A percentile compares a stretch with the other conserved stretches of the same genome.
These are phyloP conservation scores for Cryptocephalus moraei DNA, from an alignment of 2,888 invertebrate species.

Conservation along the genomic window DNA sequence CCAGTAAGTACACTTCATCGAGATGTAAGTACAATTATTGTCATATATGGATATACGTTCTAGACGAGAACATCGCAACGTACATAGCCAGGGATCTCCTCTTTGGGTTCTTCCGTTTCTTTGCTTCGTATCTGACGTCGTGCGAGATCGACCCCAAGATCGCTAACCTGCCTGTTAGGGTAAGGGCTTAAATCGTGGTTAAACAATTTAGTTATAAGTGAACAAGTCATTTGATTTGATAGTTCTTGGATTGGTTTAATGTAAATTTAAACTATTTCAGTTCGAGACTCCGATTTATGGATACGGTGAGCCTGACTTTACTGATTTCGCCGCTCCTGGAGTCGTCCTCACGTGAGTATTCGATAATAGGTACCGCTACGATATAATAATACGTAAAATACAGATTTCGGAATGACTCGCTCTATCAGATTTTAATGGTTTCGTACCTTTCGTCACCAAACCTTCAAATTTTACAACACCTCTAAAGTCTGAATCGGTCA, in stretches of 20 bases:
- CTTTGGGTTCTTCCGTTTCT: constrained; percentile 61
- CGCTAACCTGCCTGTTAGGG: constrained; percentile 50
- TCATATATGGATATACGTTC: constrained; percentile 14
- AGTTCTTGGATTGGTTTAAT: not conserved
- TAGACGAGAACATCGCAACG: constrained; percentile 85
- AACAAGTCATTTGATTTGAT: too few species aligned
- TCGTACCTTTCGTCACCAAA: too few species aligned
- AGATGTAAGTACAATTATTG: not conserved
- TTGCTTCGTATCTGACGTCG: constrained; percentile 48
- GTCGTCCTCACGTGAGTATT: constrained; percentile 70
- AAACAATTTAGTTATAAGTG: too few species aligned
- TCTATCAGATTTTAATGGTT: too few species aligned
- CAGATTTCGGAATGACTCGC: too few species aligned
- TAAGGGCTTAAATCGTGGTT: constrained; percentile 37
- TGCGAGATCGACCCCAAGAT: constrained; percentile 58
- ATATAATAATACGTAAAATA: too few species aligned
- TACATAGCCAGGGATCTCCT: constrained; percentile 65
- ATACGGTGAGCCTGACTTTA: constrained; percentile 67
- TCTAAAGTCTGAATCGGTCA: too few species aligned
- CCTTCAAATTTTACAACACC: too few species aligned
- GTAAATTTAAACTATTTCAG: constrained; percentile 30
- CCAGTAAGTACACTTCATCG: constrained; percentile 50
- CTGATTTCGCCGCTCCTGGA: constrained; percentile 91
- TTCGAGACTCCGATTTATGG: constrained; percentile 70
- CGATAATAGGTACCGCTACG: not conserved